Conservation (phyloP, 2,113 vertebrate genomes). For the Syngnathus typhle region DNA sequence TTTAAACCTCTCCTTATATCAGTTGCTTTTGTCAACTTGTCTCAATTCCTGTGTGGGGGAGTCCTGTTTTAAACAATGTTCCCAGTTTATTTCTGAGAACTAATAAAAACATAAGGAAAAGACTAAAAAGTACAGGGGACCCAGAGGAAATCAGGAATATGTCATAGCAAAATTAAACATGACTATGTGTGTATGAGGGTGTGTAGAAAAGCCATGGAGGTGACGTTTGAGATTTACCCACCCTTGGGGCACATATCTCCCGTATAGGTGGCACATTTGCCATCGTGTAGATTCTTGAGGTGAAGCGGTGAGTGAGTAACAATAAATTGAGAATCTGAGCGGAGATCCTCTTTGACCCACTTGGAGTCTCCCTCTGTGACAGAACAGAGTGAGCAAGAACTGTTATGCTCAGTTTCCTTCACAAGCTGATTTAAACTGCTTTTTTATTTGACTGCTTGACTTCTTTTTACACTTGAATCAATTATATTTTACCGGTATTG, state of each 20-base stretch:
- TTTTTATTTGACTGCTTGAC: neutral
- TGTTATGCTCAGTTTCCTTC: slow-evolving; percentile 11
- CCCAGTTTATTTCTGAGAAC: neutral
- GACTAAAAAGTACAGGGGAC: neutral
- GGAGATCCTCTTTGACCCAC: slow-evolving; percentile 31
- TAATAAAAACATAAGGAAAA: slow-evolving; percentile 2
- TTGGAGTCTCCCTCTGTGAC: slow-evolving; percentile 26
- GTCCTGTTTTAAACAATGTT: slow-evolving; percentile 2
- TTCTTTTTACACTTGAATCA: neutral
- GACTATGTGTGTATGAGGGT: neutral
- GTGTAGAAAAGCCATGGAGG: slow-evolving; percentile 11
- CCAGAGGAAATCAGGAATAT: slow-evolving; percentile 19
- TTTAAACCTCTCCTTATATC: neutral
- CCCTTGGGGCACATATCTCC: slow-evolving; percentile 62
- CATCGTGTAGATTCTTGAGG: slow-evolving; percentile 32
- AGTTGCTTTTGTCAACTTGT: neutral
- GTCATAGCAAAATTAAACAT: slow-evolving; percentile 18
- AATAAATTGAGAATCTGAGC: slow-evolving; percentile 32
- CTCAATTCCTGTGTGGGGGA: neutral
- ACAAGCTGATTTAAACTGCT: slow-evolving; percentile 5
- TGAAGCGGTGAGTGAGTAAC: slow-evolving; percentile 27
- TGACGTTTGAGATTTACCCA: slow-evolving; percentile 40
- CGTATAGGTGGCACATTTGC: slow-evolving; percentile 46
- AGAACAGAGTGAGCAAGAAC: slow-evolving; percentile 25
- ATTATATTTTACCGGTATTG: slow-evolving; percentile 30